Conservation (phyloP, 2,888 invertebrate species). For the Cephus pulcher region DNA sequence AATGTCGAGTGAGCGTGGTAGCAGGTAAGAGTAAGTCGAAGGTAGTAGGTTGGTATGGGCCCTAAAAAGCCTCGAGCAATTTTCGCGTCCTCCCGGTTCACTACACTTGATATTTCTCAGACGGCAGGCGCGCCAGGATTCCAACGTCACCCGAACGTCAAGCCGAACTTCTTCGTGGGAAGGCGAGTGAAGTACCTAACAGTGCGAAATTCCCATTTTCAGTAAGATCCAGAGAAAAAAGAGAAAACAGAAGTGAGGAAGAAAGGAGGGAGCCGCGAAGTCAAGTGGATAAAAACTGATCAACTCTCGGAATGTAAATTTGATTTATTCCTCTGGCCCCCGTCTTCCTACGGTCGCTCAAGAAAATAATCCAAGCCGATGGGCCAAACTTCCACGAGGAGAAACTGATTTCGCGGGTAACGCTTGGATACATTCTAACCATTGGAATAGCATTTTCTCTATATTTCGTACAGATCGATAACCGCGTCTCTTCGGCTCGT, state of each 20-base stretch:
- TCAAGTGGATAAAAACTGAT: slow-evolving; percentile 14
- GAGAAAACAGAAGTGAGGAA: not conserved
- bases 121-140: not conserved
- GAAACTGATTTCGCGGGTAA: slow-evolving; percentile 2
- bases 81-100: slow-evolving; percentile 15
- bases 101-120: slow-evolving; percentile 13
- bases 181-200: not conserved
- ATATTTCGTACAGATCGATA: not conserved
- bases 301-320: slow-evolving; percentile 16
- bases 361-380: slow-evolving; percentile 12
- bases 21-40: slow-evolving; percentile 1
- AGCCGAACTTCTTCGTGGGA: not conserved
- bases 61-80: slow-evolving; percentile 18
- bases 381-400: not conserved
- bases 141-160: not conserved
- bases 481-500: not conserved
- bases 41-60: not conserved
- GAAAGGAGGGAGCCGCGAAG: not conserved
- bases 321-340: slow-evolving; percentile 11
- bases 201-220: not conserved
- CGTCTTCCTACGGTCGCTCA: not conserved
- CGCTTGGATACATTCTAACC: slow-evolving; percentile 5
- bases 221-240: not conserved
- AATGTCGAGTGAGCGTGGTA: slow-evolving; percentile 14
- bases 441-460: not conserved